Base-by-base conservation (phyloP, 64 coral and sea anemone genomes). In the Montipora foliosa region DNA sequence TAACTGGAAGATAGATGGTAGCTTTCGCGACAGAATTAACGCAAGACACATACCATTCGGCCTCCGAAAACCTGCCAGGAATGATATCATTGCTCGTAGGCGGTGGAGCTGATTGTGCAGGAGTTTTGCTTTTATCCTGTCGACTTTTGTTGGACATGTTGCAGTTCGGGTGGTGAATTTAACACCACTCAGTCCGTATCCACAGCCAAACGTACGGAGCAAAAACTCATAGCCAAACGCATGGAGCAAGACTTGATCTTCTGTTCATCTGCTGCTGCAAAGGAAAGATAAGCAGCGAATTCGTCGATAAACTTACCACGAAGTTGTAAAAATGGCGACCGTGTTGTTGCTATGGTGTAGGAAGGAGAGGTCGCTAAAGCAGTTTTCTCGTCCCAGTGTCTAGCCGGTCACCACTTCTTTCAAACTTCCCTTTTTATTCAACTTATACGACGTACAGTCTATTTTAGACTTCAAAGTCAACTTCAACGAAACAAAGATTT, bases 71-170 rank as follows among this genome's bases (percentile, higher is more conserved):
- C 92, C 95, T 92, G 87, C 98, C 98, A 8, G 98, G 98, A 22
- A 99, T 93, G 71, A 99, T 96, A 53, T 99, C 98, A 89, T 99
- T 99, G 74, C 89, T 96, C 61, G 94, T 88, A 29, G 95, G 92
- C 19, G 92, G 89, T 5, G 95, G 92, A 68, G 95, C 74, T 82
- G 92, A 44, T 89, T 99, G 98, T 74, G 98, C 92, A 2, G 98
- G 98, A 62, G 98, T 94, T 85, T 93, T 93, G 11, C 89, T 91
- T 52, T 99, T 99, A 89, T 99, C 98, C 85, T 96, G 92, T 58
- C 98, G 92, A 66, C 92, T 96, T 75, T 99, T 99, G 82, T 95
- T 99, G 46, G 82, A 86, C 98, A 99, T 99, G 73, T 55, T 94
- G 47, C 78, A 59, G 77, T 15, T 21, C 4, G 0, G 55, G 37